These are phyloP conservation scores for Cyphomyrmex costatus DNA, from an alignment of 1,140 invertebrate species.

Conservation along the genomic window DNA sequence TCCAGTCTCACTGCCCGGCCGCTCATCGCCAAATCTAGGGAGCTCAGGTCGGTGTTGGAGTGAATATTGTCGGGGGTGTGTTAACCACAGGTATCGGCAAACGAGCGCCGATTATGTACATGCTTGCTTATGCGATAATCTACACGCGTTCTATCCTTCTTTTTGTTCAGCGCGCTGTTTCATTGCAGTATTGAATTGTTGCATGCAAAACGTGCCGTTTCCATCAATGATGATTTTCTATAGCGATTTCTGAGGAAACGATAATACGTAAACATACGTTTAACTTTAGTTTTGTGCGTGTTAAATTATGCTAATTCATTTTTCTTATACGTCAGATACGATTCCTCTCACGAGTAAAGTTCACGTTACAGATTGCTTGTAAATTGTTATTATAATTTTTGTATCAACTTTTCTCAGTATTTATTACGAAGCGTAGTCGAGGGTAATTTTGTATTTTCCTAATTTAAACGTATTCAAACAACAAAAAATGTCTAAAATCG, in stretches of 20 bases:
- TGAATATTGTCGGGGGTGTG: constrained; percentile 10
- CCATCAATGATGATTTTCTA: neutral
- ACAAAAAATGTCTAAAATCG: too few species aligned
- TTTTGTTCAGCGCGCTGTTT: neutral
- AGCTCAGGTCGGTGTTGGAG: constrained; percentile 81
- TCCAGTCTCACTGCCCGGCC: constrained; percentile 91
- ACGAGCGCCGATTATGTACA: neutral
- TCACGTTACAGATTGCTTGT: neutral
- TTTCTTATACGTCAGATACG: neutral
- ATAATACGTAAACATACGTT: neutral
- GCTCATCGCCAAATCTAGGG: constrained; percentile 90
- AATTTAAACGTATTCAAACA: neutral
- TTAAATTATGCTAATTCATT: neutral
- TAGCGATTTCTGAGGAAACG: neutral
- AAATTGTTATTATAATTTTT: neutral
- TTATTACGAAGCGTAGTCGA: neutral
- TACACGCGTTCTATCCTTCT: neutral
- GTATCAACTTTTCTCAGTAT: neutral
- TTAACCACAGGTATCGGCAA: constrained; percentile 54
- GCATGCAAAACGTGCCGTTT: constrained; percentile 5
- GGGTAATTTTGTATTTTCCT: neutral
- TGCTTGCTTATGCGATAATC: constrained; percentile 5
- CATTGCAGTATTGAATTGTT: constrained; percentile 1
- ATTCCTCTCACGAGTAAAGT: neutral
- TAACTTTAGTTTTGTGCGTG: neutral